Percentiles rank a stretch among this genome's conserved stretches.
These are phyloP conservation scores for Schizaphis graminum DNA, from an alignment of 2,888 invertebrate species.

Conservation along the genomic window DNA sequence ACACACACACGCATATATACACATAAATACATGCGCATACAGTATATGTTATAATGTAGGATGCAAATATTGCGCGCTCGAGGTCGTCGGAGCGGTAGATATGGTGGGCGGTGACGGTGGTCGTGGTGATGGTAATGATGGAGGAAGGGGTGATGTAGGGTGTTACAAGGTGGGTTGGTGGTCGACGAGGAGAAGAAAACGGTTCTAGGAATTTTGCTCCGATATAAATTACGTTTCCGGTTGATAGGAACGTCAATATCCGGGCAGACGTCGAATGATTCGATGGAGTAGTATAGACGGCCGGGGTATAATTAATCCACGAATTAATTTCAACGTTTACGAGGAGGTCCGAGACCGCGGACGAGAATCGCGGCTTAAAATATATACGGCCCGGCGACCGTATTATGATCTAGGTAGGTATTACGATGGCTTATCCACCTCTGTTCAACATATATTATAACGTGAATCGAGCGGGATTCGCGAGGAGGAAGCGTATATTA, in stretches of 20 bases:
- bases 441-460: not conserved
- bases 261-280: constrained; percentile 1
- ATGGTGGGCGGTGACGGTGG: not conserved
- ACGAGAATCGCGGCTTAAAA: not conserved
- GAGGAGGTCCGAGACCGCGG: not conserved
- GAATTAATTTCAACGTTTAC: constrained; percentile 42
- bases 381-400: not conserved
- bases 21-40: not conserved
- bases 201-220: constrained; percentile 27
- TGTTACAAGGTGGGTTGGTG: not conserved
- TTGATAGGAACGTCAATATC: constrained; percentile 46
- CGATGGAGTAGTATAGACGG: not conserved
- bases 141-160: not conserved
- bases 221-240: constrained; percentile 52
- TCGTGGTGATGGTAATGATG: not conserved
- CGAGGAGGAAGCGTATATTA: not conserved
- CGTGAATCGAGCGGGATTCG: not conserved
- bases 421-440: not conserved
- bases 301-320: constrained; percentile 27
- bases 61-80: not conserved
- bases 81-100: not conserved
- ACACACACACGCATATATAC: not conserved
- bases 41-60: not conserved
- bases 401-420: not conserved
- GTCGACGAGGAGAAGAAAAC: not conserved